Percentiles rank a stretch among this genome's conserved stretches.
phyloP scores from a whole-genome alignment of 2,113 vertebrate genomes.

The Monopterus albus region DNA sequence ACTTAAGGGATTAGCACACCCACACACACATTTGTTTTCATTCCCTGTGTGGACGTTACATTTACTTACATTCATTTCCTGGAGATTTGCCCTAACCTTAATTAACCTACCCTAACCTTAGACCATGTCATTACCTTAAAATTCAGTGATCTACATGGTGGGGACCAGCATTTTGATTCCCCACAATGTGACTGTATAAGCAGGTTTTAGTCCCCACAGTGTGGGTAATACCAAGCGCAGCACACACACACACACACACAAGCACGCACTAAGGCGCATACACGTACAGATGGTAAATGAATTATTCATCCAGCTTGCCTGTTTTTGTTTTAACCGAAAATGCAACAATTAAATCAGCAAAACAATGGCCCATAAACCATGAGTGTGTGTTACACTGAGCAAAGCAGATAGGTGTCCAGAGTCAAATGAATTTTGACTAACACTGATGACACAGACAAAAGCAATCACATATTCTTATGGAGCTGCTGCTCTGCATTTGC shows the following conservation, averaged over 20 bases:
- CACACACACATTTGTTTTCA: neutral
- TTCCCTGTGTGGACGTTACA: too few species aligned
- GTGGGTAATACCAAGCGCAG: too few species aligned
- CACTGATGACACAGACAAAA: neutral
- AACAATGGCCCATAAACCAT: conserved; percentile 27
- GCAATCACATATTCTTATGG: neutral
- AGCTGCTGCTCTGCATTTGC: neutral
- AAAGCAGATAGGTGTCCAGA: conserved; percentile 13
- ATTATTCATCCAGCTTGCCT: conserved; percentile 59
- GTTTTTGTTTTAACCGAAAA: conserved; percentile 55
- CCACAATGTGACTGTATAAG: too few species aligned
- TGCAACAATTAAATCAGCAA: conserved; percentile 40
- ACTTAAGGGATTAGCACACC: conserved; percentile 69
- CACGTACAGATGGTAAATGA: conserved; percentile 38
- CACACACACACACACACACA: neutral
- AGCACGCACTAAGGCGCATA: conserved; percentile 15
- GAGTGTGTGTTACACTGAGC: conserved; percentile 19
- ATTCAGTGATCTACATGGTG: too few species aligned
- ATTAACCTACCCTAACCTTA: too few species aligned
- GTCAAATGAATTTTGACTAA: conserved; percentile 32
- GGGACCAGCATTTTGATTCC: too few species aligned
- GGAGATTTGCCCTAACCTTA: too few species aligned
- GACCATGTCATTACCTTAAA: too few species aligned
- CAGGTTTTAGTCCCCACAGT: too few species aligned
- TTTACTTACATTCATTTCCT: too few species aligned